phyloP scores from a whole-genome alignment of 2,113 vertebrate species.

The Prunella himalayana region DNA sequence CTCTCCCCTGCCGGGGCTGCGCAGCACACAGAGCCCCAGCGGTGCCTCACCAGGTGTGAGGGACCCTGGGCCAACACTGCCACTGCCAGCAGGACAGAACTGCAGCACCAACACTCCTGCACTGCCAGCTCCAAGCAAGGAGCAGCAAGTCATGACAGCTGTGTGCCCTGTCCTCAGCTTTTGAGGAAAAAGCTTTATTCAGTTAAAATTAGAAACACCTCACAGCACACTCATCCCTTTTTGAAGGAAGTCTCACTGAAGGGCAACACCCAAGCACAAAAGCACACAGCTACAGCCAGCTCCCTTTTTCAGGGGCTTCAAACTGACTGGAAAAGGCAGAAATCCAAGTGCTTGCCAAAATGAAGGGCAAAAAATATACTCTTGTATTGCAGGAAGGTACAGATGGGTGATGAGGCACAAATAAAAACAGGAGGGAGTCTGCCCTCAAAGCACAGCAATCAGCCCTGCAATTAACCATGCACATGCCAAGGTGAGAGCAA shows the following conservation, averaged over 20 bases:
- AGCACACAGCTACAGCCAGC: neutral
- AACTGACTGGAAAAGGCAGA: neutral
- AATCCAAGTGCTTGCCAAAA: neutral
- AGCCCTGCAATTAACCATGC: neutral
- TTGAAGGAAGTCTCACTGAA: neutral
- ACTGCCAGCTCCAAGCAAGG: neutral
- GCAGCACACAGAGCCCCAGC: neutral
- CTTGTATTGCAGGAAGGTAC: neutral
- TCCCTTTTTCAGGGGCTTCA: neutral
- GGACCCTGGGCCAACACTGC: neutral
- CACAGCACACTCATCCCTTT: neutral
- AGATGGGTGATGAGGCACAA: neutral
- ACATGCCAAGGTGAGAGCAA: neutral
- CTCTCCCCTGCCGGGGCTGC: fast-evolving
- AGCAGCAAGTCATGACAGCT: neutral
- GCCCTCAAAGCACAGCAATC: neutral
- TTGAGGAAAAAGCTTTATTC: neutral
- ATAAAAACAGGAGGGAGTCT: neutral
- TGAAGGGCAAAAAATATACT: fast-evolving
- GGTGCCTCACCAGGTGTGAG: neutral
- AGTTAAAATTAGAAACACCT: neutral
- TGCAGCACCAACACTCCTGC: neutral
- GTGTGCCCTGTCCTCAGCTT: neutral
- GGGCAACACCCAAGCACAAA: fast-evolving
- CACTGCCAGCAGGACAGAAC: neutral